phyloP scores from a whole-genome alignment of 2,113 vertebrate species.

The Brachypteracias leptosomus region DNA sequence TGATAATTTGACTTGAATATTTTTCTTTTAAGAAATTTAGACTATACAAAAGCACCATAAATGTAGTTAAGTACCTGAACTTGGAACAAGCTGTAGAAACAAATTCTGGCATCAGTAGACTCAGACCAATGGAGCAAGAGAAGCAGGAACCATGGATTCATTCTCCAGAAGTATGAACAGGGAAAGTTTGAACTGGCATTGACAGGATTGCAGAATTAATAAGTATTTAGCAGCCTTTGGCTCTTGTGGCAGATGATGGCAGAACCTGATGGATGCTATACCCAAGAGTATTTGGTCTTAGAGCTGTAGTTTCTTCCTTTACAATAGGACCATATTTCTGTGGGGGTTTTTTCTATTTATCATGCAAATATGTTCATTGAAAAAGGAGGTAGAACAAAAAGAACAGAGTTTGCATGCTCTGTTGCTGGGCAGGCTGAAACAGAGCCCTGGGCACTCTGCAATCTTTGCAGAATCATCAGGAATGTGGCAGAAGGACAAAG shows the following conservation, averaged over 20 bases:
- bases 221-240: background rate
- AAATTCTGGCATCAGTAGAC: background rate
- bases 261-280: background rate
- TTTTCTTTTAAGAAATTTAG: background rate
- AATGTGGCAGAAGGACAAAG: background rate
- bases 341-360: background rate
- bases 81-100: background rate
- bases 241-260: background rate
- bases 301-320: background rate
- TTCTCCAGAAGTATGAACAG: background rate
- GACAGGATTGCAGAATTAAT: background rate
- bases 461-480: background rate
- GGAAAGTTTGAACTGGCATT: background rate
- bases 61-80: background rate
- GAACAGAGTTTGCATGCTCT: background rate
- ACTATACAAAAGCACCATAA: background rate
- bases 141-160: background rate
- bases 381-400: background rate
- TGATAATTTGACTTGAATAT: background rate
- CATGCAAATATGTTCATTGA: background rate
- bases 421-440: background rate
- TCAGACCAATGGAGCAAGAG: background rate
- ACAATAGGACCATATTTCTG: background rate
- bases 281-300: background rate
- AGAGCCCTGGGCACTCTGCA: background rate